Percentiles rank a stretch among this genome's conserved stretches.
These are phyloP conservation scores for Notothenia rossii DNA, from an alignment of 2,113 vertebrate species.

Conservation along the genomic window DNA sequence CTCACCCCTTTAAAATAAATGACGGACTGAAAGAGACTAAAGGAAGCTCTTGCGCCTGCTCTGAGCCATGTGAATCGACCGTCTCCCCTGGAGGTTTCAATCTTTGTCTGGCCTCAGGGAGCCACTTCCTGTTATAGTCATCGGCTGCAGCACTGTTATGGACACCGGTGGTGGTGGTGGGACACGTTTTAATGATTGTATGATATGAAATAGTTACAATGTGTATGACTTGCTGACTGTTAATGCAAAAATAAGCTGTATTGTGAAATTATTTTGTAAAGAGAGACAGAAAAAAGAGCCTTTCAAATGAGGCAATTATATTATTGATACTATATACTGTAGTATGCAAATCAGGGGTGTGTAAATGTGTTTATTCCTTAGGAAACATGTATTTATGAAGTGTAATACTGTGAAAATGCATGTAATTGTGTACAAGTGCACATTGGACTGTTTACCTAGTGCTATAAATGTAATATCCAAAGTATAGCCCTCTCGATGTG, in stretches of 20 bases:
- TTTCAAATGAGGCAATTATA: conserved; percentile 28
- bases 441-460: conserved; percentile 40
- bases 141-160: conserved; percentile 75
- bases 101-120: conserved; percentile 41
- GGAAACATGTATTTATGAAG: conserved; percentile 55
- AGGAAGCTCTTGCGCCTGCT: conserved; percentile 46
- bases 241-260: conserved; percentile 71
- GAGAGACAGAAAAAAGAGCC: conserved; percentile 19
- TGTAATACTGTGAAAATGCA: conserved; percentile 68
- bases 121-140: conserved; percentile 42
- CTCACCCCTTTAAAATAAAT: conserved; percentile 27
- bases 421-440: conserved; percentile 56
- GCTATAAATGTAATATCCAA: conserved; percentile 50
- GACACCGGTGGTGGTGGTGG: conserved; percentile 24
- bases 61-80: conserved; percentile 45
- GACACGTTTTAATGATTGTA: conserved; percentile 57
- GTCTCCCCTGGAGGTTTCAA: conserved; percentile 22
- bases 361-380: conserved; percentile 56
- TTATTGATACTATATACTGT: conserved; percentile 33
- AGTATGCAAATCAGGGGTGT: conserved; percentile 54
- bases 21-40: conserved; percentile 41
- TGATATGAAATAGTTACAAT: conserved; percentile 43
- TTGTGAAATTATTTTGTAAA: conserved; percentile 50
- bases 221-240: conserved; percentile 77
- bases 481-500: conserved; percentile 25